Conservation (phyloP, 2,888 invertebrate species). For the Pseudolycoriella hygida region DNA sequence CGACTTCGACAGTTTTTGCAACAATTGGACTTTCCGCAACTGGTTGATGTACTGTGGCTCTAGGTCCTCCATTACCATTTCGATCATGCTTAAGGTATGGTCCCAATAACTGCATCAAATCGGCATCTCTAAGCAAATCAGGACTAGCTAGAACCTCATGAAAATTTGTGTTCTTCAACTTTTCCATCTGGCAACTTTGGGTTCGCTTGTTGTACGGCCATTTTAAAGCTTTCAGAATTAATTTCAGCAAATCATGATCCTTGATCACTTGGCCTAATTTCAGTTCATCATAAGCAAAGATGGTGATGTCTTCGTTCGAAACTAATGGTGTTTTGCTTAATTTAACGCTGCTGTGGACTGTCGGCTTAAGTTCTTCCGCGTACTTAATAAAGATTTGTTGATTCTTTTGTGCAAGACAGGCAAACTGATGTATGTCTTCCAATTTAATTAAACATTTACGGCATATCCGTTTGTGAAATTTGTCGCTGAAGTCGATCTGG, state of each 20-base stretch:
- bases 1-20: background rate
- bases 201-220: slow-evolving; percentile 23
- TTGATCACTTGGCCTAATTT: slow-evolving; percentile 25
- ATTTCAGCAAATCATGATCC: slow-evolving; percentile 24
- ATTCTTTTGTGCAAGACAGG: background rate
- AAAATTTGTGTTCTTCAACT: slow-evolving; percentile 23
- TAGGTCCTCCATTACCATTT: background rate
- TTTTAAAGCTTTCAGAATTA: slow-evolving; percentile 27
- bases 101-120: slow-evolving; percentile 25
- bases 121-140: slow-evolving; percentile 25
- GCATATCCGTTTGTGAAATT: background rate
- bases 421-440: slow-evolving; percentile 2
- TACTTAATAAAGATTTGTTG: background rate
- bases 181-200: slow-evolving; percentile 21
- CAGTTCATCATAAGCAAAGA: slow-evolving; percentile 14
- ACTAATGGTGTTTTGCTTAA: slow-evolving; percentile 7
- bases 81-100: slow-evolving; percentile 17
- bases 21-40: background rate
- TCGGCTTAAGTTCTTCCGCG: background rate
- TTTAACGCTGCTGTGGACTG: background rate
- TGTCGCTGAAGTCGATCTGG: background rate
- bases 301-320: slow-evolving; percentile 7
- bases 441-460: background rate
- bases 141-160: slow-evolving; percentile 23
- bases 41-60: background rate